Percentiles rank a stretch among this genome's conserved stretches.
These are phyloP conservation scores for Girardinus metallicus DNA, from an alignment of 2,797 vertebrate genomes.

Conservation along the genomic window DNA sequence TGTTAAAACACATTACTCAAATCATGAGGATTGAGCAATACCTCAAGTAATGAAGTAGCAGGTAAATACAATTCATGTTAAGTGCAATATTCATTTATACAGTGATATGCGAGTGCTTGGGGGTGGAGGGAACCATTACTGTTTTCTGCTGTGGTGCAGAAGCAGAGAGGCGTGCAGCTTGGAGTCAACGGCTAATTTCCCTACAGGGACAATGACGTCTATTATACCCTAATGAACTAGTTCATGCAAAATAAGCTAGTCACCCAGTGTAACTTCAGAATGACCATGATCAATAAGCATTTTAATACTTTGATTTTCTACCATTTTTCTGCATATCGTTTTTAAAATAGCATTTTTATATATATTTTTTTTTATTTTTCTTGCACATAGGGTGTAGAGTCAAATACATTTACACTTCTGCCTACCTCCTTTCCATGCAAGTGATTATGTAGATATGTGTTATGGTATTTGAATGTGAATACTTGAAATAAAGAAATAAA, in stretches of 20 bases:
- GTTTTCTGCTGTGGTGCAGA: background rate
- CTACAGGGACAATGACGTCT: background rate
- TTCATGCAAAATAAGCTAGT: background rate
- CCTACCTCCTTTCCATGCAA: background rate
- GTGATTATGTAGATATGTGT: background rate
- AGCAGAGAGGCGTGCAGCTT: background rate
- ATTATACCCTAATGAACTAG: background rate
- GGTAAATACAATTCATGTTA: background rate
- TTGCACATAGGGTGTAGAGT: background rate
- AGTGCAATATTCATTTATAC: background rate
- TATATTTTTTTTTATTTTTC: background rate
- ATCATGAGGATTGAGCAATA: background rate
- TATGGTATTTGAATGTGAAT: background rate
- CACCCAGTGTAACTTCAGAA: background rate
- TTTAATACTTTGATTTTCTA: background rate
- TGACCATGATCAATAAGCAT: background rate
- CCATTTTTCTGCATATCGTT: background rate
- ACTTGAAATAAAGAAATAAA: background rate
- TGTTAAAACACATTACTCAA: background rate
- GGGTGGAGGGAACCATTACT: background rate
- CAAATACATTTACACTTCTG: background rate
- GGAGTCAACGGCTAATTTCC: background rate
- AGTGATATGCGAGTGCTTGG: background rate
- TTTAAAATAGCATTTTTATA: background rate
- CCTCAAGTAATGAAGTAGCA: background rate